Conservation (phyloP, 2,797 vertebrate species). For the Squalus acanthias region DNA sequence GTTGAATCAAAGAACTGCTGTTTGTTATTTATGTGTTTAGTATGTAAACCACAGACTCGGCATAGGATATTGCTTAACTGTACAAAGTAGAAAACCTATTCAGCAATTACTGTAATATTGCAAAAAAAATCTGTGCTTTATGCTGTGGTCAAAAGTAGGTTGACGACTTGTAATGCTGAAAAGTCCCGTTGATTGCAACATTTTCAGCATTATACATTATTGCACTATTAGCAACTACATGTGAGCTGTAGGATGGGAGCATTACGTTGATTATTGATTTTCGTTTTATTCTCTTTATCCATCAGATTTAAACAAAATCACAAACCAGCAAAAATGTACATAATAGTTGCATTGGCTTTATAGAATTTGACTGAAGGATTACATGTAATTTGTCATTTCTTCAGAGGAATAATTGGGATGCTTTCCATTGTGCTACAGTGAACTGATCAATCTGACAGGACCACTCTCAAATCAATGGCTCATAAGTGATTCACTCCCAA, state of each 20-base stretch:
- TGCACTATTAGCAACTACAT: conserved; percentile 34
- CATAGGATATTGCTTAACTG: conserved; percentile 31
- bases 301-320: conserved; percentile 9
- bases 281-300: background rate
- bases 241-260: conserved; percentile 2
- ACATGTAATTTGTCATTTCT: background rate
- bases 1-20: conserved; percentile 28
- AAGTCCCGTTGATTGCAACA: conserved; percentile 16
- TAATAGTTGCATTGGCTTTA: background rate
- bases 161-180: conserved; percentile 7
- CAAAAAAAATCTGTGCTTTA: background rate
- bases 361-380: conserved; percentile 14
- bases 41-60: conserved; percentile 10
- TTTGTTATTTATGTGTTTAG: conserved; percentile 32
- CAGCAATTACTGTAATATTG: conserved; percentile 30
- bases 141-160: conserved; percentile 17
- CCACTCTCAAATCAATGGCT: background rate
- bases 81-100: conserved; percentile 25
- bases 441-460: background rate
- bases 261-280: background rate
- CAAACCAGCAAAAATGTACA: background rate
- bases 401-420: background rate
- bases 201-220: conserved; percentile 22
- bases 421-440: background rate
- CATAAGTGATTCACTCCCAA: background rate